Conservation (phyloP, 1,140 invertebrate genomes). For the Philotrypesis tridentata region DNA sequence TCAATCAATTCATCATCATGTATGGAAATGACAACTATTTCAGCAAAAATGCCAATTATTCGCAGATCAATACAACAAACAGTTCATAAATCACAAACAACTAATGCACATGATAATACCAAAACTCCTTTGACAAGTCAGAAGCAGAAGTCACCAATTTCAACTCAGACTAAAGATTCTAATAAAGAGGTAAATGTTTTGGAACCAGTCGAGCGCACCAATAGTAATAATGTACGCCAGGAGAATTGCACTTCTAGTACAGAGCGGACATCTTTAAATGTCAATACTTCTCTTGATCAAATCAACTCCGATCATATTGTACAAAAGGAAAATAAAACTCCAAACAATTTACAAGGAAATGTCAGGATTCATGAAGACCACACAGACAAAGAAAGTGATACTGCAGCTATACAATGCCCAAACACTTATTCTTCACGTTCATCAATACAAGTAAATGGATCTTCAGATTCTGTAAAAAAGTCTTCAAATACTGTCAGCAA, state of each 20-base stretch:
- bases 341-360: slow-evolving; percentile 18
- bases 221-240: slow-evolving; percentile 22
- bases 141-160: not conserved
- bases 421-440: not conserved
- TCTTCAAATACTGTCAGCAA: not conserved
- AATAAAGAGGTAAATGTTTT: slow-evolving; percentile 54
- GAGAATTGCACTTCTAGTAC: slow-evolving; percentile 37
- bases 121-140: not conserved
- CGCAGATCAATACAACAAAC: not conserved
- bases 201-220: slow-evolving; percentile 2
- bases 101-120: not conserved
- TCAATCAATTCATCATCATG: not conserved
- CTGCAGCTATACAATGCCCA: not conserved
- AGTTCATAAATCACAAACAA: slow-evolving; percentile 14
- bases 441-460: slow-evolving; percentile 29
- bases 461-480: slow-evolving; percentile 11
- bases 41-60: slow-evolving; percentile 43
- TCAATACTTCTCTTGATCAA: slow-evolving; percentile 61
- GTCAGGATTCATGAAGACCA: not conserved
- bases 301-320: not conserved
- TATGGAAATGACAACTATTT: slow-evolving; percentile 51
- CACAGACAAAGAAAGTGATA: slow-evolving; percentile 13
- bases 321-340: slow-evolving; percentile 40
- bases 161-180: slow-evolving; percentile 38
- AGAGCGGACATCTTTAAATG: slow-evolving; percentile 57